These are phyloP conservation scores for Telmatherina bonti DNA, from an alignment of 2,797 vertebrate genomes.

Conservation along the genomic window DNA sequence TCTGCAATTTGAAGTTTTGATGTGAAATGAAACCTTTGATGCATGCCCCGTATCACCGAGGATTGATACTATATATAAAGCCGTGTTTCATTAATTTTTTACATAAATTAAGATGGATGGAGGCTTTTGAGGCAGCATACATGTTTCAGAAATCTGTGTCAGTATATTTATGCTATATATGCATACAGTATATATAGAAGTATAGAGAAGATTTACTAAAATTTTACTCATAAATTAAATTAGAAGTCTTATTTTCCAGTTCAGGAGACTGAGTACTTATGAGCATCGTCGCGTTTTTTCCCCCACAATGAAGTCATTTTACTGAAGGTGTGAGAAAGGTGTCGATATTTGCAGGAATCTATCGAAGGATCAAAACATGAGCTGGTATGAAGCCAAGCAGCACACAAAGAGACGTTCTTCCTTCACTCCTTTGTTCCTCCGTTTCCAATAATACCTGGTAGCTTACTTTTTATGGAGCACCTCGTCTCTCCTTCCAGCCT, in stretches of 20 bases:
- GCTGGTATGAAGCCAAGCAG: constrained; percentile 65
- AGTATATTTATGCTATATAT: constrained; percentile 80
- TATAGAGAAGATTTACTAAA: constrained; percentile 62
- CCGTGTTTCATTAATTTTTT: constrained; percentile 57
- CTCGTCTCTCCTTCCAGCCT: constrained; percentile 75
- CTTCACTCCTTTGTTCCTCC: constrained; percentile 44
- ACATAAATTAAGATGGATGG: constrained; percentile 51
- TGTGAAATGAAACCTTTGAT: constrained; percentile 76
- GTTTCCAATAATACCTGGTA: constrained; percentile 45
- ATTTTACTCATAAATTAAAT: constrained; percentile 37
- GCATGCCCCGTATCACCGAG: constrained; percentile 80
- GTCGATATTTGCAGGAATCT: constrained; percentile 43
- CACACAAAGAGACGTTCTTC: constrained; percentile 42
- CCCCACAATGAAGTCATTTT: constrained; percentile 35
- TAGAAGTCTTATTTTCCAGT: constrained; percentile 53
- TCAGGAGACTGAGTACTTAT: constrained; percentile 50
- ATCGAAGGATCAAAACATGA: constrained; percentile 55
- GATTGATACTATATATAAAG: constrained; percentile 64
- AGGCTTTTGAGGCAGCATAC: constrained; percentile 62
- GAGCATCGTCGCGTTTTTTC: constrained; percentile 13
- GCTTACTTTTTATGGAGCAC: constrained; percentile 57
- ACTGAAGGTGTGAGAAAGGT: constrained; percentile 64
- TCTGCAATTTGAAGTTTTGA: constrained; percentile 68
- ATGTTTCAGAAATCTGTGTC: constrained; percentile 59
- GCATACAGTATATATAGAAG: constrained; percentile 77